phyloP scores from a whole-genome alignment of 2,888 invertebrate species.

The Diarsia rubi region DNA sequence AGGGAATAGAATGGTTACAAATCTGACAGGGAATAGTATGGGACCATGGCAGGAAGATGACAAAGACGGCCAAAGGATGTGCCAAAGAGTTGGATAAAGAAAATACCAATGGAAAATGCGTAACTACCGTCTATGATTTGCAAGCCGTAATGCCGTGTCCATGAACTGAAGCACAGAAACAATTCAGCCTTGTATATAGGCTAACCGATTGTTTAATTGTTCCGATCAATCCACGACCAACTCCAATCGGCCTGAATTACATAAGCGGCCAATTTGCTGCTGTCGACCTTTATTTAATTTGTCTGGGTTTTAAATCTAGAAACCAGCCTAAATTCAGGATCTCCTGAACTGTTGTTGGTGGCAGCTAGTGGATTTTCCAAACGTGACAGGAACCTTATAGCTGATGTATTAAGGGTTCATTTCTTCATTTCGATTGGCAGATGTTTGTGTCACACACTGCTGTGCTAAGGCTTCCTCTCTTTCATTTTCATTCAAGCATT shows the following conservation, averaged over 20 bases:
- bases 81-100: too few species aligned
- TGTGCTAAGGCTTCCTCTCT: neutral
- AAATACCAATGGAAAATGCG: too few species aligned
- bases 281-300: neutral
- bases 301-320: conserved; percentile 12
- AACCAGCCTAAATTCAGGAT: neutral
- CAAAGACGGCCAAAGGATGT: too few species aligned
- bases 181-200: conserved; percentile 30
- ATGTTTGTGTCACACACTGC: neutral
- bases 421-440: neutral
- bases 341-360: neutral
- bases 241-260: conserved; percentile 40
- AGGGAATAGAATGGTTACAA: too few species aligned
- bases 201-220: conserved; percentile 58
- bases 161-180: conserved; percentile 20
- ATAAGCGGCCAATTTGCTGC: conserved; percentile 44
- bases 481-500: neutral
- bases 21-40: too few species aligned
- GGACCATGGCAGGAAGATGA: too few species aligned
- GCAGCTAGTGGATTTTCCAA: neutral
- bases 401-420: neutral
- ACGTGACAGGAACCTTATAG: neutral
- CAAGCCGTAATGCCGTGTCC: too few species aligned
- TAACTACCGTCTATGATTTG: too few species aligned
- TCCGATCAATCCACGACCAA: conserved; percentile 18